Base-by-base conservation (phyloP, 2,113 vertebrate genomes). In the Tor tambroides region DNA sequence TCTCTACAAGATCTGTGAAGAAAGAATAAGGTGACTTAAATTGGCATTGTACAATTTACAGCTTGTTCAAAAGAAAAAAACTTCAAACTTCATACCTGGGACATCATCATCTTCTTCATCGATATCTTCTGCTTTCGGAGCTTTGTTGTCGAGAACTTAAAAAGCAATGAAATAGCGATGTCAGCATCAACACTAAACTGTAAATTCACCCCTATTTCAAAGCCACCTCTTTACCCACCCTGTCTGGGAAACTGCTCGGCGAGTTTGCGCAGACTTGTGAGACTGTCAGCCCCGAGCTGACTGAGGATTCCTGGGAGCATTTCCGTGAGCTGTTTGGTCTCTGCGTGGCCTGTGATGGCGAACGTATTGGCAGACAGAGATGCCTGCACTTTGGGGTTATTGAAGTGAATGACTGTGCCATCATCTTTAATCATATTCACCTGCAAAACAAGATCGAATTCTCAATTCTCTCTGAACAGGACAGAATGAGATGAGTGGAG, bases 401-500 rank as follows among this genome's bases (percentile, higher is more conserved):
- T 99, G 96, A 99, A 99, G 94, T 99, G 98, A 95, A 99, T 99
- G 94, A 99, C 98, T 9, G 97, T 98, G 56, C 98, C 98, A 74
- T 99, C 98, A 30, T 99, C 98, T 95, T 98, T 99, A 88, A 99
- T 99, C 98, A 99, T 99, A 92, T 99, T 99, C 92, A 99, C 98
- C 98, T 99, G 92, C 35, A 12, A 85, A 28, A 86, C 19, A 14
- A 3, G 6, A 23, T 8, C 6, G 23, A 6, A 3, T 56, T 59
- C 43, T 28, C 71, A 28, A 30, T 15, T 11, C 4, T 12, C 14
- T 81, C 28, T 12, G 10, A 32, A 11, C 28, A 2, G 15, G 15
- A n/a, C 23, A n/a, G 28, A 76, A 21, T 51, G 38, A 82, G 14
- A 41, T 17, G 67, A 67, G 32, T 1, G 21, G 43, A 49, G 12